A percentile compares a stretch with the other conserved stretches of the same genome.
phyloP scores from a whole-genome alignment of 2,113 vertebrate genomes.

The Crotalus horridus region DNA sequence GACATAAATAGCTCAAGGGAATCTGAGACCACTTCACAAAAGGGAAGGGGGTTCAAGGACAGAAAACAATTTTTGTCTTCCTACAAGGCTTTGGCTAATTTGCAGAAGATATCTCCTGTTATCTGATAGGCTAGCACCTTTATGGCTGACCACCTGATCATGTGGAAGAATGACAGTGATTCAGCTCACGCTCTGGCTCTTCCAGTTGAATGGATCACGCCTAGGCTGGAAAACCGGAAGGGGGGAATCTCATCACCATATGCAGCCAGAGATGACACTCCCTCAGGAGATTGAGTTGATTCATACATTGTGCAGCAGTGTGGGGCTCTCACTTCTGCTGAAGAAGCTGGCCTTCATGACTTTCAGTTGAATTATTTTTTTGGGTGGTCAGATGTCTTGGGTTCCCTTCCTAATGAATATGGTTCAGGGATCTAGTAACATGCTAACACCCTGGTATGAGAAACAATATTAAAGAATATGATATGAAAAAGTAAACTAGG shows the following conservation, averaged over 20 bases:
- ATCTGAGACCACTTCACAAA: not conserved
- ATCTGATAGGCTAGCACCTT: not conserved
- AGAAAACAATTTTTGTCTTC: not conserved
- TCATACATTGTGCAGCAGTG: not conserved
- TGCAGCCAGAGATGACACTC: not conserved
- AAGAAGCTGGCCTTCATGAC: not conserved
- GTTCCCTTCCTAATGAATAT: not conserved
- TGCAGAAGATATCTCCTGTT: not conserved
- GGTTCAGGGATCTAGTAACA: not conserved
- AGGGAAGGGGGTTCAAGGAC: not conserved
- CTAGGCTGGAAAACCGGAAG: not conserved
- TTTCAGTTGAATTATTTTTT: not conserved
- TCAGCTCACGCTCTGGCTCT: not conserved
- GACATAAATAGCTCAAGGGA: slow-evolving; percentile 13
- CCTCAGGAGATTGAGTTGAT: not conserved
- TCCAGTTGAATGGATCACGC: not conserved
- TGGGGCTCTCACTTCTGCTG: not conserved
- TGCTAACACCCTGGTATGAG: not conserved
- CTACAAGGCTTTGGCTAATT: not conserved
- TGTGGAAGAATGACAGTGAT: no score
- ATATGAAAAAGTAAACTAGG: not conserved
- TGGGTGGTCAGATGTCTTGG: not conserved
- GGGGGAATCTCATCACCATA: not conserved
- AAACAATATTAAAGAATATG: not conserved
- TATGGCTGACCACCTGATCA: not conserved